phyloP scores from a whole-genome alignment of 2,113 vertebrate genomes.

The Apistogramma diplotaenia region DNA sequence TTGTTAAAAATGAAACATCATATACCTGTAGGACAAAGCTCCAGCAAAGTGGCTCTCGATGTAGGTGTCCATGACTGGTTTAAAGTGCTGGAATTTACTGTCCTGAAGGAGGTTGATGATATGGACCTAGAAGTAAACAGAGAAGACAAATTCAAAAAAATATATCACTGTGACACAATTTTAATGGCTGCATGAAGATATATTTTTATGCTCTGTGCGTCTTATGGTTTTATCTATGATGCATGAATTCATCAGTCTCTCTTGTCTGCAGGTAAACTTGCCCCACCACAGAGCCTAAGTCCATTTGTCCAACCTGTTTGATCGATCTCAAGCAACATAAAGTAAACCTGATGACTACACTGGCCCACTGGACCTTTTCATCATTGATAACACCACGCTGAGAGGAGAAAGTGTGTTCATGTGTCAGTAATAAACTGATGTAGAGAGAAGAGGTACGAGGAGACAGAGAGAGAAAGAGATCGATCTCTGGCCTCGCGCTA shows the following conservation, averaged over 20 bases:
- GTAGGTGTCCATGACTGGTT: constrained; percentile 98
- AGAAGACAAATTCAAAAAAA: not conserved
- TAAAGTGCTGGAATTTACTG: constrained; percentile 99
- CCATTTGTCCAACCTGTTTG: constrained; percentile 1
- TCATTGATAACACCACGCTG: not conserved
- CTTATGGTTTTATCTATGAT: not conserved
- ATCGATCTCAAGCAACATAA: constrained; percentile 33
- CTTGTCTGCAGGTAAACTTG: not conserved
- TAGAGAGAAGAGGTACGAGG: not conserved
- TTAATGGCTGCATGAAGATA: not conserved
- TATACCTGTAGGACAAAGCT: constrained; percentile 94
- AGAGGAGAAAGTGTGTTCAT: constrained; percentile 4
- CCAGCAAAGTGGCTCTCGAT: constrained; percentile 98
- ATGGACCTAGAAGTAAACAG: constrained; percentile 82
- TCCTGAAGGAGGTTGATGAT: constrained; percentile 99
- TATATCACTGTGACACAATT: not conserved
- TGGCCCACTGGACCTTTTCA: constrained; percentile 16
- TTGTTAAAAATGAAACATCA: not conserved
- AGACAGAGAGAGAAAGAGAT: constrained; percentile 12
- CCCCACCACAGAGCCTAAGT: not conserved
- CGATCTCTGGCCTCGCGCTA: constrained; percentile 20
- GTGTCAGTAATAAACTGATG: constrained; percentile 38
- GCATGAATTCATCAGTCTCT: not conserved
- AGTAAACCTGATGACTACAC: constrained; percentile 12
- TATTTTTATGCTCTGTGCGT: not conserved